Conservation (phyloP, 2,113 vertebrate species). For the Pygoscelis antarcticus region DNA sequence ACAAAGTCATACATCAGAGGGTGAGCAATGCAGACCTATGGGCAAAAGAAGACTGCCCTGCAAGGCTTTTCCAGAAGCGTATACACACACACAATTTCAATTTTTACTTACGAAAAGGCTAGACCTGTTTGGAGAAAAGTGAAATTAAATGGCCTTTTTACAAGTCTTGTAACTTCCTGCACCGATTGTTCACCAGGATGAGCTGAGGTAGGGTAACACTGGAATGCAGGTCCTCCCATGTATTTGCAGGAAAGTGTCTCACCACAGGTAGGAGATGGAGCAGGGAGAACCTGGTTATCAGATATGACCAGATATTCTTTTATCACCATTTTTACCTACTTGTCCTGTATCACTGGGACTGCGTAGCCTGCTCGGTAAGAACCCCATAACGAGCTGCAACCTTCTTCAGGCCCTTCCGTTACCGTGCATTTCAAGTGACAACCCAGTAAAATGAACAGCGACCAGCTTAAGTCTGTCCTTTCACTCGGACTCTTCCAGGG, state of each 20-base stretch:
- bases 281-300: background rate
- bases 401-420: background rate
- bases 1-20: background rate
- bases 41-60: background rate
- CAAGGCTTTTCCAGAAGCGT: background rate
- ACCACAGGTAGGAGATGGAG: background rate
- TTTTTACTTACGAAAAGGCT: background rate
- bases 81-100: background rate
- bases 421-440: background rate
- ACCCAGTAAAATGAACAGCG: background rate
- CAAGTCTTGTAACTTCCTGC: background rate
- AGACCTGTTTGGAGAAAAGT: background rate
- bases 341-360: background rate
- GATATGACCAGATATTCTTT: background rate
- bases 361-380: background rate
- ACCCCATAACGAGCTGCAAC: background rate
- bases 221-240: rapidly evolving
- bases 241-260: background rate
- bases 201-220: background rate
- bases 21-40: background rate
- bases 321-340: background rate
- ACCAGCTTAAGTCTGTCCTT: background rate
- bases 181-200: background rate
- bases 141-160: background rate
- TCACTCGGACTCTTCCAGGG: background rate